phyloP scores from a whole-genome alignment of 2,797 vertebrate genomes.

The Xiphorhynchus erythropygius region DNA sequence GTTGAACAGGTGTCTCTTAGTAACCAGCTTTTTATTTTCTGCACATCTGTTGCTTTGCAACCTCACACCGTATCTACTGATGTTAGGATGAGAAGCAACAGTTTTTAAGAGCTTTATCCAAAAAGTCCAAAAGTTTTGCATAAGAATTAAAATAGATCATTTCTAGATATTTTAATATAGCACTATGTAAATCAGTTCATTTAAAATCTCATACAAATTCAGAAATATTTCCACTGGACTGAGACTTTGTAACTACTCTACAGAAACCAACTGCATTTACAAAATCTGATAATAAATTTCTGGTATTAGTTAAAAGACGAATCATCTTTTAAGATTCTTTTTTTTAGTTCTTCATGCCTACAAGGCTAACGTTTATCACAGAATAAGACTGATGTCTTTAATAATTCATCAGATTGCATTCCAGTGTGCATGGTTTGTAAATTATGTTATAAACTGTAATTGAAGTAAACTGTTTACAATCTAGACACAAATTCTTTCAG shows the following conservation, averaged over 20 bases:
- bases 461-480: not conserved
- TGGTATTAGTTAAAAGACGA: not conserved
- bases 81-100: not conserved
- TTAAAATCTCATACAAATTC: not conserved
- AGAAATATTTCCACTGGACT: not conserved
- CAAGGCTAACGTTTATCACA: rapidly evolving
- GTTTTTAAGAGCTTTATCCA: not conserved
- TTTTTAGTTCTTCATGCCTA: not conserved
- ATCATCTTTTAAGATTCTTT: not conserved
- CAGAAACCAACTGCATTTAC: not conserved
- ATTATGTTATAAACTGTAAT: not conserved
- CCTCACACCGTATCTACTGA: not conserved
- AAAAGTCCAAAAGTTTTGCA: not conserved
- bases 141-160: not conserved
- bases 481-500: not conserved
- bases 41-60: not conserved
- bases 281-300: not conserved
- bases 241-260: not conserved
- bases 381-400: not conserved
- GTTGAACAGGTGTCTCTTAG: not conserved
- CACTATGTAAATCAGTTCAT: not conserved
- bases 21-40: not conserved
- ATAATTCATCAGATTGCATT: not conserved
- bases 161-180: not conserved
- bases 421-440: not conserved